phyloP scores from a whole-genome alignment of 2,113 vertebrate genomes.

The Tragulus kanchil region DNA sequence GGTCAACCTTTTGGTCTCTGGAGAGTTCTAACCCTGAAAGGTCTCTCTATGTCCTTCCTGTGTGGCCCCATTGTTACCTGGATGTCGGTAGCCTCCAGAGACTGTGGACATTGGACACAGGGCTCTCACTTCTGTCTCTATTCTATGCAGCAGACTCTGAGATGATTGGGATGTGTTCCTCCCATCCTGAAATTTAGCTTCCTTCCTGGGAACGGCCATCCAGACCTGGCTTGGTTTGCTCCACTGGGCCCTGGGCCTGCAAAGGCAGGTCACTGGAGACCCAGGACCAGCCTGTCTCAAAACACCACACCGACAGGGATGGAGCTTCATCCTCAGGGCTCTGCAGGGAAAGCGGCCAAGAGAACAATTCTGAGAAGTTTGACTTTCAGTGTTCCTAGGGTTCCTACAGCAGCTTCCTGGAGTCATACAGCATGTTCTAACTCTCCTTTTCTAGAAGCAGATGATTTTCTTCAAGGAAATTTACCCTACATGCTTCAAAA shows the following conservation, averaged over 20 bases:
- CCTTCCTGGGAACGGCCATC: not conserved
- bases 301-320: not conserved
- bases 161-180: not conserved
- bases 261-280: not conserved
- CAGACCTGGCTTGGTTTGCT: not conserved
- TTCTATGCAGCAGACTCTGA: not conserved
- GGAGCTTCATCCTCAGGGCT: not conserved
- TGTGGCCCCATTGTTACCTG: not conserved
- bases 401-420: not conserved
- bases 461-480: not conserved
- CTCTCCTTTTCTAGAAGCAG: not conserved
- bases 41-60: not conserved
- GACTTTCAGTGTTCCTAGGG: not conserved
- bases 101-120: accelerated
- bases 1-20: not conserved
- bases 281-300: not conserved
- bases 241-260: too few relatives aligned
- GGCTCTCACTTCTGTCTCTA: not conserved
- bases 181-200: not conserved
- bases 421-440: not conserved
- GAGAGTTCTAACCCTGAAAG: not conserved
- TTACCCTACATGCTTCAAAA: not conserved
- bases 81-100: accelerated
- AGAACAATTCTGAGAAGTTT: not conserved
- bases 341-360: accelerated